Evolutionary conservation across 2,113 vertebrate species (phyloP), one percentile per base, ranked within the genome.

Genomic region (Nematolebias whitei): DNA sequence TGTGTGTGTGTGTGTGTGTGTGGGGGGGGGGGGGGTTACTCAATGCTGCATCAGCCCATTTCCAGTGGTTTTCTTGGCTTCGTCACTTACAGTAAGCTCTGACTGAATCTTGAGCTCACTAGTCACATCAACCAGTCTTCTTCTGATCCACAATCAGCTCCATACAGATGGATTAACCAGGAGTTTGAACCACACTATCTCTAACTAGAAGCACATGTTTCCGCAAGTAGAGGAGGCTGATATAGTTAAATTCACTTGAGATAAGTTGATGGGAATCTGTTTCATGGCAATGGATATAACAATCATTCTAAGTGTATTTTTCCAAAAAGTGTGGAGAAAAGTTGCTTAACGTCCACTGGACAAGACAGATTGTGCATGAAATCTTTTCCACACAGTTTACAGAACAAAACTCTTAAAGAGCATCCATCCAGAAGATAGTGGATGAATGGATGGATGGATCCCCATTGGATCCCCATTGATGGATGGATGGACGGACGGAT

Each of bases 11-110:
- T 24, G n/a, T 4, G 44, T n/a, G n/a, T n/a, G n/a, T n/a, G n/a
- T n/a, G n/a, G n/a, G n/a, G 6, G 16, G 45, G 38, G 57, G 66
- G 63, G 58, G 14, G 51, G 72, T 52, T 20, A n/a, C 16, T 13
- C 13, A 13, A 45, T 23, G 82, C 74, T 43, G 79, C 58, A 50
- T 85, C 79, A 85, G 83, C 86, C 74, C 65, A 76, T 82, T 85
- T 78, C 45, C 72, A 62, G 80, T 8, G 68, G 80, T 84, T 75
- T 76, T 13, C 47, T 72, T 3, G 1, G 68, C 73, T 80, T 79
- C 70, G 77, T 87, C 68, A 13, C 78, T 84, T 85, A 78, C 84
- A 82, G 85, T 84, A 87, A 87, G 66, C 64, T 72, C 76, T 79
- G 54, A 75, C 57, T 80, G 52, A 75, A 57, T 74, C 77, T 73